phyloP scores from a whole-genome alignment of 2,888 invertebrate species.

The Xylocampa areola region DNA sequence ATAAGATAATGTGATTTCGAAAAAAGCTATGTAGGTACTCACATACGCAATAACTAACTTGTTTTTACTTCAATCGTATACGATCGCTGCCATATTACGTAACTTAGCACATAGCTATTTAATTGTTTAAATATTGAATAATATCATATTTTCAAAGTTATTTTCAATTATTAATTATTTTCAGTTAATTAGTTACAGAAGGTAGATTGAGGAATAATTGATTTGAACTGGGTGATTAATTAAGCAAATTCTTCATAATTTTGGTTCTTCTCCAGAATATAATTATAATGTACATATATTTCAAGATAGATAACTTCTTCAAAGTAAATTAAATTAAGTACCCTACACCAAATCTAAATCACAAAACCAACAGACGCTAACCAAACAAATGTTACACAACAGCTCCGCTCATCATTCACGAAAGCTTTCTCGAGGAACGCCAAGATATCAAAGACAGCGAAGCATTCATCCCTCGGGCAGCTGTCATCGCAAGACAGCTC shows the following conservation, averaged over 20 bases:
- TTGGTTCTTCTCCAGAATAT: too few relatives aligned
- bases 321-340: too few relatives aligned
- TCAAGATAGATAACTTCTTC: too few relatives aligned
- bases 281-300: too few relatives aligned
- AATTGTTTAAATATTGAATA: conserved; percentile 3
- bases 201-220: too few relatives aligned
- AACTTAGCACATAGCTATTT: conserved; percentile 13
- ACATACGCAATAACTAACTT: conserved; percentile 6
- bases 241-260: too few relatives aligned
- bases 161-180: too few relatives aligned
- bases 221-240: too few relatives aligned
- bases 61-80: conserved; percentile 14
- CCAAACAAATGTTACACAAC: conserved; percentile 62
- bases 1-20: conserved; percentile 24
- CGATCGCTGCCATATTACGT: conserved; percentile 12
- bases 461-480: conserved; percentile 88
- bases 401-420: conserved; percentile 98
- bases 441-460: conserved; percentile 93
- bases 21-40: conserved; percentile 5
- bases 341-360: background rate
- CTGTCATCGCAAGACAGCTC: conserved; percentile 88
- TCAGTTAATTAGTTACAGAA: too few relatives aligned
- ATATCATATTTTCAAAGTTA: too few relatives aligned
- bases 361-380: conserved; percentile 25
- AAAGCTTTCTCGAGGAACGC: conserved; percentile 98